A percentile compares a stretch with the other conserved stretches of the same genome.
Evolutionary conservation across 2,113 vertebrate genomes (phyloP).

Genomic region (Hyperopisus bebe): DNA sequence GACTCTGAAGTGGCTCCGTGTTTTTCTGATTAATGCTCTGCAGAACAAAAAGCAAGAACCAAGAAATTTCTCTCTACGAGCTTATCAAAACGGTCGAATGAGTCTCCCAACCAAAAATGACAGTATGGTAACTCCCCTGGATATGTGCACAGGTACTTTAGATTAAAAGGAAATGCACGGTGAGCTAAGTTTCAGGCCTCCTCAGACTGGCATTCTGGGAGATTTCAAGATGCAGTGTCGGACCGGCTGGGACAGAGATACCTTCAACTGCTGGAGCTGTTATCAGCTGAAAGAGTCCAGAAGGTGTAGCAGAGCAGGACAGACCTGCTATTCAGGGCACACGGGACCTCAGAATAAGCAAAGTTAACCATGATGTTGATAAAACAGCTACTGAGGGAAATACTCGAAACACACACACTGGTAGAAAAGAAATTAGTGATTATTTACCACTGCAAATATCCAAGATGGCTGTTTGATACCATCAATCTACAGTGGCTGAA

Average conservation of each 20-base stretch:
- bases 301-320: neutral
- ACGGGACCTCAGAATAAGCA: neutral
- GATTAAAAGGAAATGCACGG: neutral
- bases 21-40: neutral
- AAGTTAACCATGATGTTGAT: neutral
- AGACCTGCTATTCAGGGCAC: neutral
- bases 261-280: neutral
- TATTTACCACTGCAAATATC: neutral
- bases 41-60: neutral
- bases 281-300: neutral
- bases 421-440: neutral
- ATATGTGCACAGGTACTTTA: neutral
- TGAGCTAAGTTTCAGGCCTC: neutral
- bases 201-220: neutral
- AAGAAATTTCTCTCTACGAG: neutral
- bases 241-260: neutral
- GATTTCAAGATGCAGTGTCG: neutral
- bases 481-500: neutral
- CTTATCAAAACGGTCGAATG: neutral
- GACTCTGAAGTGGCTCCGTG: neutral
- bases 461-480: neutral
- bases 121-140: neutral
- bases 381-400: neutral
- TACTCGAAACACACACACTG: neutral
- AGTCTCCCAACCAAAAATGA: neutral